phyloP scores from a whole-genome alignment of 2,888 invertebrate genomes.

The Mongoloraphidia duomilia region DNA sequence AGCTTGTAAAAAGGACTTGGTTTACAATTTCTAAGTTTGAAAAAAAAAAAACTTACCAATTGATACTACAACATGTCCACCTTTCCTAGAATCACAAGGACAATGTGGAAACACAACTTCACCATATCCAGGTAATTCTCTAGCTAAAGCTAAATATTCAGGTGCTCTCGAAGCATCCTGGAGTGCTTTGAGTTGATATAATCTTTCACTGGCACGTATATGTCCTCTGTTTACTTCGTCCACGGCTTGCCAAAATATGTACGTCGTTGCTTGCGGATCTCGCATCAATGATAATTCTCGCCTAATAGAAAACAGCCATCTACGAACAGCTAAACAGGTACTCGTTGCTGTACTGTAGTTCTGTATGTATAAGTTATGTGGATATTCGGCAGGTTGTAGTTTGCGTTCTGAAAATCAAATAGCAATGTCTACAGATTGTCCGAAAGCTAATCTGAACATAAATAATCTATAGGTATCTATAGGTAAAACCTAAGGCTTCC shows the following conservation, averaged over 20 bases:
- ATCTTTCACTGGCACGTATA: constrained; percentile 74
- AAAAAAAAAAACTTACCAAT: constrained; percentile 41
- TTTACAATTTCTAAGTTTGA: neutral
- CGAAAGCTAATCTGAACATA: neutral
- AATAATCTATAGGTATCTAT: too few species aligned
- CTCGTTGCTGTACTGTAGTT: constrained; percentile 97
- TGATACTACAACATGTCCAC: constrained; percentile 68
- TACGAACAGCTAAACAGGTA: constrained; percentile 78
- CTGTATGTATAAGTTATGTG: constrained; percentile 95
- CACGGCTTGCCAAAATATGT: constrained; percentile 59
- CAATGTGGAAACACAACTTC: constrained; percentile 91
- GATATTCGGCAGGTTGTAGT: constrained; percentile 83
- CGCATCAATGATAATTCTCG: constrained; percentile 50
- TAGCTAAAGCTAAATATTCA: constrained; percentile 74
- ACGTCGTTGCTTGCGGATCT: constrained; percentile 61
- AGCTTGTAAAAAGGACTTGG: neutral
- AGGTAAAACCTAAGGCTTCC: too few species aligned
- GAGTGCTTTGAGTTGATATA: constrained; percentile 91
- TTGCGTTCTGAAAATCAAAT: constrained; percentile 64
- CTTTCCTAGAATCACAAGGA: constrained; percentile 77
- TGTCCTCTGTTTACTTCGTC: constrained; percentile 92
- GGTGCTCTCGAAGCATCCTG: constrained; percentile 78
- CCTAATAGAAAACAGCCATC: constrained; percentile 71
- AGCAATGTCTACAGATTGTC: neutral
- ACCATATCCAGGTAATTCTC: constrained; percentile 83